Conservation (phyloP, 2,113 vertebrate species). For the Daubentonia madagascariensis region DNA sequence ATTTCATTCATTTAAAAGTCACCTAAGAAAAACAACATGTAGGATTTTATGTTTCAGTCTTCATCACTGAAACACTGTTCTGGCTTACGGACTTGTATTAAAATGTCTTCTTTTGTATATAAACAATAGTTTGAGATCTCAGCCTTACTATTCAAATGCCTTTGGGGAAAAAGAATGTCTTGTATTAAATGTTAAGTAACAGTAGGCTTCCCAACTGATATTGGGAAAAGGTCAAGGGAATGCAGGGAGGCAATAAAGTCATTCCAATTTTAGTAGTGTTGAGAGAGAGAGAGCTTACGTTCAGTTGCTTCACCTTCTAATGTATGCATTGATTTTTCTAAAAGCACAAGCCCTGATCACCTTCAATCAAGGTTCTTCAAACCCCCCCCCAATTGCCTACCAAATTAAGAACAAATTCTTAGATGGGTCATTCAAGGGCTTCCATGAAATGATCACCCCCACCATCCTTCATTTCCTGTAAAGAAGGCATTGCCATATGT, state of each 20-base stretch:
- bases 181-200: slow-evolving; percentile 54
- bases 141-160: slow-evolving; percentile 34
- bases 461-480: background rate
- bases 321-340: slow-evolving; percentile 76
- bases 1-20: slow-evolving; percentile 1
- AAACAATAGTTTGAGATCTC: background rate
- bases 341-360: slow-evolving; percentile 68
- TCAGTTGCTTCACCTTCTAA: slow-evolving; percentile 67
- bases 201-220: slow-evolving; percentile 38
- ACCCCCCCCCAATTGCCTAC: background rate
- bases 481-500: background rate
- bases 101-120: slow-evolving; percentile 9
- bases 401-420: slow-evolving; percentile 54
- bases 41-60: slow-evolving; percentile 7
- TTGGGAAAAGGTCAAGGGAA: slow-evolving; percentile 60
- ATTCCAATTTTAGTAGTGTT: slow-evolving; percentile 37
- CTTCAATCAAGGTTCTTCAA: slow-evolving; percentile 70
- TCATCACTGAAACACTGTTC: background rate
- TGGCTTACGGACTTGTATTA: background rate
- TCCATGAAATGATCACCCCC: background rate
- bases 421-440: slow-evolving; percentile 44
- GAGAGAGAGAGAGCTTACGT: slow-evolving; percentile 42
- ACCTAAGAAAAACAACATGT: slow-evolving; percentile 1
- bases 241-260: slow-evolving; percentile 48
- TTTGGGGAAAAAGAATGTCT: background rate